A percentile compares a stretch with the other conserved stretches of the same genome.
Evolutionary conservation across 1,140 invertebrate species (phyloP).

Genomic region (Megalopta genalis): DNA sequence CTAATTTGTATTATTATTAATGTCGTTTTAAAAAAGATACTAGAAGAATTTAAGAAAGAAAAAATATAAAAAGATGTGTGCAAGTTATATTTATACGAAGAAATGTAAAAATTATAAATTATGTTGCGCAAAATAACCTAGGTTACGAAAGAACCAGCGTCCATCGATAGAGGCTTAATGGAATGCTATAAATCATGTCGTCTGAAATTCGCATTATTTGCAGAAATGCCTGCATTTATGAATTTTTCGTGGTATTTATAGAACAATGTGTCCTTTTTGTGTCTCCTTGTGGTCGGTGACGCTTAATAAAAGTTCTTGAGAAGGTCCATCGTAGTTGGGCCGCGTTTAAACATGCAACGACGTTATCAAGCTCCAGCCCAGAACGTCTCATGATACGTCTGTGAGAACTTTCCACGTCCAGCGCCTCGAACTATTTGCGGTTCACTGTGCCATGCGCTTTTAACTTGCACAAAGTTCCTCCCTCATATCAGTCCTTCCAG

Average conservation of each 20-base stretch:
- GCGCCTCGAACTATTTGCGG: slow-evolving; percentile 55
- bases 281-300: not conserved
- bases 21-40: too few species aligned
- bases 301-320: slow-evolving; percentile 53
- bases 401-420: slow-evolving; percentile 56
- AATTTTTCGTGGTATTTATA: not conserved
- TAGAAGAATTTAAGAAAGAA: too few species aligned
- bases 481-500: slow-evolving; percentile 52
- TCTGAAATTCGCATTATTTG: too few species aligned
- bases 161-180: too few species aligned
- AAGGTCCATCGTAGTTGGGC: slow-evolving; percentile 29
- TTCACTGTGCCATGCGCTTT: slow-evolving; percentile 47
- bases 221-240: too few species aligned
- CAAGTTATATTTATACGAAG: too few species aligned
- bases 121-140: too few species aligned
- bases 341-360: slow-evolving; percentile 51
- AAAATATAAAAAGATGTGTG: too few species aligned
- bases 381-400: slow-evolving; percentile 60
- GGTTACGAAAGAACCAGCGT: too few species aligned
- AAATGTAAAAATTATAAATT: too few species aligned
- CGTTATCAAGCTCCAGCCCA: slow-evolving; percentile 56
- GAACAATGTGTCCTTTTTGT: not conserved
- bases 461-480: slow-evolving; percentile 56
- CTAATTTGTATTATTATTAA: too few species aligned
- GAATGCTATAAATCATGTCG: too few species aligned